A percentile compares a stretch with the other conserved stretches of the same genome.
Conservation (phyloP, 2,888 invertebrate genomes). For the Oasisia sp. region DNA sequence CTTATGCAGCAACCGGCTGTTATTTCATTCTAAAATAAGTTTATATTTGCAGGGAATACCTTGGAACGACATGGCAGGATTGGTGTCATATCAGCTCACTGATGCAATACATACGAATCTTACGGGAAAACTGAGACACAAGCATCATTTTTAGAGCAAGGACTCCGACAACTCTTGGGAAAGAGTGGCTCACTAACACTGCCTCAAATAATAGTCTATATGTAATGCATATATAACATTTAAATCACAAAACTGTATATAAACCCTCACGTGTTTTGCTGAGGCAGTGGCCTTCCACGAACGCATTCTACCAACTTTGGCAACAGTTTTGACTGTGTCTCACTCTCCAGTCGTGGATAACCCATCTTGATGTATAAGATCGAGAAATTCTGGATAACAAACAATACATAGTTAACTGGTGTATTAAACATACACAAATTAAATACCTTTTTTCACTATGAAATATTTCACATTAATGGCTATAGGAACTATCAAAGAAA, state of each 20-base stretch:
- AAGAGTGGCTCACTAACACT: neutral
- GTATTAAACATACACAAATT: neutral
- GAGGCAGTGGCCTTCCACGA: slow-evolving; percentile 83
- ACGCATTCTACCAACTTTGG: slow-evolving; percentile 81
- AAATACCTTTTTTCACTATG: neutral
- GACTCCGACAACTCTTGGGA: neutral
- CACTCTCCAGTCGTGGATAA: slow-evolving; percentile 81
- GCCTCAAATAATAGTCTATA: neutral
- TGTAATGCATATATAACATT: neutral
- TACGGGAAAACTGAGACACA: too few species aligned
- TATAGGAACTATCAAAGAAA: neutral
- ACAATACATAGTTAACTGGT: neutral
- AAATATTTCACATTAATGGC: neutral
- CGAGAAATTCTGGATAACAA: slow-evolving; percentile 81
- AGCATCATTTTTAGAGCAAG: too few species aligned
- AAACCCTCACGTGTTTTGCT: slow-evolving; percentile 80
- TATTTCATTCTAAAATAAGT: too few species aligned
- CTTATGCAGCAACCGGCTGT: too few species aligned
- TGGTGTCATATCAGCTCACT: neutral
- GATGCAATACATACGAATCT: too few species aligned
- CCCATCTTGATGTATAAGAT: slow-evolving; percentile 94
- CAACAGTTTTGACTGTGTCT: slow-evolving; percentile 79
- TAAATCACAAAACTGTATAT: neutral
- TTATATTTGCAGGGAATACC: neutral
- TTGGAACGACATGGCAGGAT: neutral